Percentiles rank a stretch among this genome's conserved stretches.
Evolutionary conservation across 2,888 invertebrate genomes (phyloP).

Genomic region (Horisme vitalbata): DNA sequence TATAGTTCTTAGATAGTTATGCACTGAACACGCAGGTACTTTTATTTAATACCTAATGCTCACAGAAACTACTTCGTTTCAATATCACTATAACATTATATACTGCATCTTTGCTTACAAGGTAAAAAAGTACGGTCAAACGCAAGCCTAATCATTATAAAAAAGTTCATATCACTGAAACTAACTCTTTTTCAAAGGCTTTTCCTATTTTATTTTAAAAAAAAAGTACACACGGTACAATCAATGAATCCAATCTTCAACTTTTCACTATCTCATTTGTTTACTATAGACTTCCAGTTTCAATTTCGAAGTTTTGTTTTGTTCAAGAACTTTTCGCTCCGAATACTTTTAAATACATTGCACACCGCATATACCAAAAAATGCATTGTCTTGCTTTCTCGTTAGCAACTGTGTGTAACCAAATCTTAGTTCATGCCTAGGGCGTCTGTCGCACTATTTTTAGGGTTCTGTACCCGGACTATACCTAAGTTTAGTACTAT

Average conservation of each 20-base stretch:
- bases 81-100: too few species aligned
- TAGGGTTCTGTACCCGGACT: too few species aligned
- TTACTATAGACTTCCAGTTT: background rate
- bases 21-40: too few species aligned
- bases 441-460: conserved; percentile 62
- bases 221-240: background rate
- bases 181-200: too few species aligned
- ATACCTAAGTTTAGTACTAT: too few species aligned
- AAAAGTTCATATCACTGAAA: too few species aligned
- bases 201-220: background rate
- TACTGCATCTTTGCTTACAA: too few species aligned
- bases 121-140: too few species aligned
- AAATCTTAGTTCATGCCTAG: conserved; percentile 64
- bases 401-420: conserved; percentile 63
- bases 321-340: conserved; percentile 2
- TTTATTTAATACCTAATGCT: too few species aligned
- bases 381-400: conserved; percentile 50
- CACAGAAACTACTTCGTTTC: too few species aligned
- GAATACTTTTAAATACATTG: conserved; percentile 13
- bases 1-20: too few species aligned
- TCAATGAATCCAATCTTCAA: background rate
- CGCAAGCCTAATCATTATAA: too few species aligned
- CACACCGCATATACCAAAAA: conserved; percentile 10
- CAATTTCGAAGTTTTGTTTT: conserved; percentile 11
- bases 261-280: conserved; percentile 2